These are phyloP conservation scores for Rhadina sibilatrix DNA, from an alignment of 2,113 vertebrate genomes.

Conservation along the genomic window DNA sequence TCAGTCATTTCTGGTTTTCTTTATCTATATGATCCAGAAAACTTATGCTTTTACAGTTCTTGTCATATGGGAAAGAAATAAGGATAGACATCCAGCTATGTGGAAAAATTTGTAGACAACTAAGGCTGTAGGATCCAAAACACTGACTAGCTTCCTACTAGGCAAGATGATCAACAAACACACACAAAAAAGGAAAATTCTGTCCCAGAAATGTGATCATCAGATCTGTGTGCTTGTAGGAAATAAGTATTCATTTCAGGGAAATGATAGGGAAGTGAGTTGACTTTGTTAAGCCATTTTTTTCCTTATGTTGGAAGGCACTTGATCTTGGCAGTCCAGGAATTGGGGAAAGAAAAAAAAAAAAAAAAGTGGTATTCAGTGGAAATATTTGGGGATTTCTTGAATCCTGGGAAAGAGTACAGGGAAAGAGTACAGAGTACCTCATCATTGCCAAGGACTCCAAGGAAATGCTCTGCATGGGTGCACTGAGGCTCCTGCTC, in stretches of 20 bases:
- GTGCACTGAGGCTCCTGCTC: neutral
- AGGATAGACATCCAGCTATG: neutral
- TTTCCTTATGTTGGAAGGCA: neutral
- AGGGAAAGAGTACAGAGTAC: neutral
- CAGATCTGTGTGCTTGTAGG: neutral
- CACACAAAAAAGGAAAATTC: neutral
- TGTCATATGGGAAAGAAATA: neutral
- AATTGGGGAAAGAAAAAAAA: neutral
- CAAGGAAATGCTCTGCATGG: neutral
- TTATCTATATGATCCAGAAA: neutral
- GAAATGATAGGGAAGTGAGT: neutral
- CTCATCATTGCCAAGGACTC: neutral
- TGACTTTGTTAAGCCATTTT: neutral
- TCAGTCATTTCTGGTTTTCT: neutral
- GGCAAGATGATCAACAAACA: neutral
- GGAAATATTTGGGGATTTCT: neutral
- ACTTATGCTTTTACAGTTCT: neutral
- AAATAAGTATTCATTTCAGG: neutral
- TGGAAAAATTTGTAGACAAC: neutral
- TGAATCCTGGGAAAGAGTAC: neutral
- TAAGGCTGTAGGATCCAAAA: neutral
- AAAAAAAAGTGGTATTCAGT: neutral
- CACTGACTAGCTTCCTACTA: neutral
- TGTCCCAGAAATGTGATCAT: neutral
- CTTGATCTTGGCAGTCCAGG: neutral